These are phyloP conservation scores for Clinocottus analis DNA, from an alignment of 2,113 vertebrate species.

Conservation along the genomic window DNA sequence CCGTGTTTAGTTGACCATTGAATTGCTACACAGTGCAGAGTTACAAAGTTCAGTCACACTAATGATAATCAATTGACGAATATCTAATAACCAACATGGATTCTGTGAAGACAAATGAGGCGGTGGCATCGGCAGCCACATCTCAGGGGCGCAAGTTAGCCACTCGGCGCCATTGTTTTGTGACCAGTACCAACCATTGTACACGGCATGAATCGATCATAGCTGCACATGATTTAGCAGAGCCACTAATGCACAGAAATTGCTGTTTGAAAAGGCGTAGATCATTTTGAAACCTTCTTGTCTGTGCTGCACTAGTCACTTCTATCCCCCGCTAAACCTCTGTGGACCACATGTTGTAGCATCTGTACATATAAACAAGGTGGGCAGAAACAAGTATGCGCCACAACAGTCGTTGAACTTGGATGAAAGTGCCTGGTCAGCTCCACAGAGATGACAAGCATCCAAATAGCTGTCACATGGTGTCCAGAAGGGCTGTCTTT, in stretches of 20 bases:
- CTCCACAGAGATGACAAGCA: constrained; percentile 60
- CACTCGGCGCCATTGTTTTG: constrained; percentile 10
- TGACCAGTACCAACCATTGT: constrained; percentile 5
- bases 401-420: constrained; percentile 43
- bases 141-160: constrained; percentile 23
- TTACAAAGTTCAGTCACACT: constrained; percentile 47
- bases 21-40: constrained; percentile 35
- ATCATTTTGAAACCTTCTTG: constrained; percentile 10
- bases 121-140: neutral
- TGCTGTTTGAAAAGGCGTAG: constrained; percentile 23
- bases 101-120: constrained; percentile 59
- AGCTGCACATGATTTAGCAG: constrained; percentile 28
- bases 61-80: constrained; percentile 73
- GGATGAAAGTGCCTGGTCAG: constrained; percentile 75
- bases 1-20: constrained; percentile 59
- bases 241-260: constrained; percentile 19
- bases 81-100: constrained; percentile 62
- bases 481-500: constrained; percentile 65
- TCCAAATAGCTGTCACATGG: constrained; percentile 75
- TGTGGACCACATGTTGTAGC: neutral
- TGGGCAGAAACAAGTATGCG: constrained; percentile 30
- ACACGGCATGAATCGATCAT: constrained; percentile 27
- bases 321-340: neutral
- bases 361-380: constrained; percentile 15
- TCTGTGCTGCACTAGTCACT: neutral